Evolutionary conservation across 1,140 invertebrate genomes (phyloP).

Genomic region (Glossosoma conforme): DNA sequence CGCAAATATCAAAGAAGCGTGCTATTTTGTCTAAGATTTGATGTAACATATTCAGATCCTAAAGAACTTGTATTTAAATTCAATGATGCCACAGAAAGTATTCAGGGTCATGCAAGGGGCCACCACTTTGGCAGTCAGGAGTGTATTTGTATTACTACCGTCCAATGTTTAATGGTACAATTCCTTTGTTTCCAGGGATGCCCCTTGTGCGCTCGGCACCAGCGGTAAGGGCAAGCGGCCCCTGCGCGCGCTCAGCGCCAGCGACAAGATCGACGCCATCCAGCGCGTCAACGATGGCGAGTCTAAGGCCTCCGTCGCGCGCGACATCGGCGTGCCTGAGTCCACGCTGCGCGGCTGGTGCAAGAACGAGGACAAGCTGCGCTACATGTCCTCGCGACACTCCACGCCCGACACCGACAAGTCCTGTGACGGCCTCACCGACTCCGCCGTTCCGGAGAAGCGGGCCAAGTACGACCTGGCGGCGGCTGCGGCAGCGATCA

Average conservation of each 20-base stretch:
- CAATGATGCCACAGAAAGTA: too few relatives aligned
- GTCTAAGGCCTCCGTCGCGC: slow-evolving; percentile 74
- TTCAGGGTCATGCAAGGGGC: background rate
- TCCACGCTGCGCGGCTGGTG: slow-evolving; percentile 79
- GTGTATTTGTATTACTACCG: background rate
- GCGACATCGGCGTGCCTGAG: slow-evolving; percentile 77
- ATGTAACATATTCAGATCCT: too few relatives aligned
- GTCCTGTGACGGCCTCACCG: slow-evolving; percentile 43
- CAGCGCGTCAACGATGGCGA: slow-evolving; percentile 74
- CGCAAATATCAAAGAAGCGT: too few relatives aligned
- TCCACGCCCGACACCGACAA: slow-evolving; percentile 60
- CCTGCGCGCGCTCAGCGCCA: slow-evolving; percentile 62
- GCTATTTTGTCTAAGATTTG: too few relatives aligned
- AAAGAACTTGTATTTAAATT: too few relatives aligned
- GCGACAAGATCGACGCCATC: slow-evolving; percentile 74
- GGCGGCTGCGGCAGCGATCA: slow-evolving; percentile 38
- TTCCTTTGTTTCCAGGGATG: slow-evolving; percentile 34
- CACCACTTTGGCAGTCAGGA: background rate
- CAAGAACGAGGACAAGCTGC: slow-evolving; percentile 74
- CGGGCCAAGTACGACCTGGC: slow-evolving; percentile 44
- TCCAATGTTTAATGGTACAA: slow-evolving; percentile 5
- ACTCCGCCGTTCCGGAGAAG: slow-evolving; percentile 41
- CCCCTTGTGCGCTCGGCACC: slow-evolving; percentile 24
- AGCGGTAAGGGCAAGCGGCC: slow-evolving; percentile 63
- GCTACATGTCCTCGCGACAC: slow-evolving; percentile 62